These are phyloP conservation scores for Leucania comma DNA, from an alignment of 2,888 invertebrate species.

Conservation along the genomic window DNA sequence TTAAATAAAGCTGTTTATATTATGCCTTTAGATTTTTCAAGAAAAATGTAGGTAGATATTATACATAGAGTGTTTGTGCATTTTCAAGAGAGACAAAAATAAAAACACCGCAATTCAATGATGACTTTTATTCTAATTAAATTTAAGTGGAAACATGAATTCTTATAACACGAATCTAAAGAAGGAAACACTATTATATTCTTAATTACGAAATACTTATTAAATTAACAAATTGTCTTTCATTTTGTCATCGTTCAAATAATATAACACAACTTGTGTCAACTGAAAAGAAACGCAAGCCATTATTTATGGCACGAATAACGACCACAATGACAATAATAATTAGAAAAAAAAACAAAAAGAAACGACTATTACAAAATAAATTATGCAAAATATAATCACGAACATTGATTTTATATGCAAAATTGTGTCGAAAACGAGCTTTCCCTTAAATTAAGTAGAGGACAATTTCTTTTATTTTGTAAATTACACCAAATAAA, in stretches of 20 bases:
- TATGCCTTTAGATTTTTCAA: background rate
- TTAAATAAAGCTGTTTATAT: too few relatives aligned
- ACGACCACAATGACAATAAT: constrained; percentile 71
- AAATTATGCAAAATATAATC: constrained; percentile 73
- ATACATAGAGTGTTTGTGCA: background rate
- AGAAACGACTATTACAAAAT: constrained; percentile 57
- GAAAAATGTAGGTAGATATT: background rate
- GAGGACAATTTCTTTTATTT: constrained; percentile 56
- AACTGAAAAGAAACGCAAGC: constrained; percentile 67
- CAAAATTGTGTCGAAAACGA: constrained; percentile 76
- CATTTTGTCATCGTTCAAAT: constrained; percentile 81
- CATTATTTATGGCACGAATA: constrained; percentile 79
- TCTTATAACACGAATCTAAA: constrained; percentile 90
- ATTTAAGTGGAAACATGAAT: constrained; percentile 90
- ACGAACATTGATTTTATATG: constrained; percentile 63
- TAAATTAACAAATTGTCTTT: constrained; percentile 89
- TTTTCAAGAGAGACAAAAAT: constrained; percentile 45
- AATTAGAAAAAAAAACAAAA: constrained; percentile 66
- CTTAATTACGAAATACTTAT: constrained; percentile 90
- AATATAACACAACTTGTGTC: constrained; percentile 67
- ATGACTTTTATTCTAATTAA: constrained; percentile 90
- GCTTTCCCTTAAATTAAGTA: constrained; percentile 62
- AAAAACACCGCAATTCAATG: constrained; percentile 83
- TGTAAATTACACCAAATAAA: background rate
- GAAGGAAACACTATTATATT: constrained; percentile 90